Percentiles rank a stretch among this genome's conserved stretches.
These are phyloP conservation scores for Agrypnus murinus DNA, from an alignment of 2,888 invertebrate species.

Conservation along the genomic window DNA sequence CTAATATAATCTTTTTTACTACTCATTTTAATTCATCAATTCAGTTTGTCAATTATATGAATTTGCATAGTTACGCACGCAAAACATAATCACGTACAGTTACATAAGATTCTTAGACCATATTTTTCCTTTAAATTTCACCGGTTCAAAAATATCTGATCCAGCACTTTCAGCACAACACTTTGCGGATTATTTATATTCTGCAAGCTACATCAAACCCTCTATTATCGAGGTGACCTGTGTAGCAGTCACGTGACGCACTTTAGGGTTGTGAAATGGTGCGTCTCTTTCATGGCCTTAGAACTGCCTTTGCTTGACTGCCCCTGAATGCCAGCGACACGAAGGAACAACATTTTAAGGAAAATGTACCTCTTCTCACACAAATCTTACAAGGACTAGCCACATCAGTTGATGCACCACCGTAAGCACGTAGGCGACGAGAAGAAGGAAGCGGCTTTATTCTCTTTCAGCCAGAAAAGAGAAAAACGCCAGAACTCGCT, in stretches of 20 bases:
- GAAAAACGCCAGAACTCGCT: too few species aligned
- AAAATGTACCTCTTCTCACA: constrained; percentile 48
- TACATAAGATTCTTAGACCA: too few species aligned
- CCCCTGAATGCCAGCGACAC: constrained; percentile 60
- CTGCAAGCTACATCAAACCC: constrained; percentile 46
- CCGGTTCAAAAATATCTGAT: constrained; percentile 32
- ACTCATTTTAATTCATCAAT: too few species aligned
- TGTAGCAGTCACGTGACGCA: constrained; percentile 56
- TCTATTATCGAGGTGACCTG: constrained; percentile 54
- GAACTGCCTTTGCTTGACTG: constrained; percentile 59
- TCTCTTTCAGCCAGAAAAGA: neutral
- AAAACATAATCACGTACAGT: too few species aligned
- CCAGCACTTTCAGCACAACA: constrained; percentile 30
- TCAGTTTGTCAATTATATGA: too few species aligned
- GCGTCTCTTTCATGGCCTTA: constrained; percentile 59
- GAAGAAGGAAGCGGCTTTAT: constrained; percentile 3
- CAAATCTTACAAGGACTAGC: constrained; percentile 40
- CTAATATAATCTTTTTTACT: too few species aligned
- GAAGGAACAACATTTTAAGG: constrained; percentile 53
- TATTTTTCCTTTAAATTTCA: constrained; percentile 15
- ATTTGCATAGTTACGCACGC: too few species aligned
- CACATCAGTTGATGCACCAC: constrained; percentile 20
- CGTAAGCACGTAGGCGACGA: neutral
- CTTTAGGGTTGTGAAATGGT: constrained; percentile 58
- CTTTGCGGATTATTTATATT: constrained; percentile 49